phyloP scores from a whole-genome alignment of 64 coral and sea anemone species.

The Actinia equina region DNA sequence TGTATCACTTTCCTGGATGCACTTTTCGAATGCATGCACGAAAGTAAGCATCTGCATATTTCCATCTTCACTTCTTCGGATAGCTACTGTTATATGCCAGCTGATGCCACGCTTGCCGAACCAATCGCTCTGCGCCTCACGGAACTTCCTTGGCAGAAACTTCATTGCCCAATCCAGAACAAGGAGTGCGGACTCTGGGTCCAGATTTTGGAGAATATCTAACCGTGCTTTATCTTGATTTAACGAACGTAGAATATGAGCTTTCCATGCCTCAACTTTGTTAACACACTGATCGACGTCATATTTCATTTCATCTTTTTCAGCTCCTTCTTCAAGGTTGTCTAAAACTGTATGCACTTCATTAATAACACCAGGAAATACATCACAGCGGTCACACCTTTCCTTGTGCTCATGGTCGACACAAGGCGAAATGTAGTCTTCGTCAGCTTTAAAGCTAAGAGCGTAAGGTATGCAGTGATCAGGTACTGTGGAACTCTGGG shows the following conservation, averaged over 20 bases:
- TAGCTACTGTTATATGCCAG: slow-evolving; percentile 28
- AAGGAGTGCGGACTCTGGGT: slow-evolving; percentile 20
- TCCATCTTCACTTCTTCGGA: neutral
- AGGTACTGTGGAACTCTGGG: no score
- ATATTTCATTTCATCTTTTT: no score
- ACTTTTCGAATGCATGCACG: slow-evolving; percentile 29
- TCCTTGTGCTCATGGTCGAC: no score
- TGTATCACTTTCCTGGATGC: slow-evolving; percentile 13
- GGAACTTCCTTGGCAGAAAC: slow-evolving; percentile 31
- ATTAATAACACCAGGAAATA: no score
- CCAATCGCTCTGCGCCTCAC: slow-evolving; percentile 24
- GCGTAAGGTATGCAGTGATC: no score
- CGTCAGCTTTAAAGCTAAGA: no score
- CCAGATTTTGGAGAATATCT: slow-evolving; percentile 20
- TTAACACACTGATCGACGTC: neutral
- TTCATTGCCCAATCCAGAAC: slow-evolving; percentile 40
- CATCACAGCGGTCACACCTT: no score
- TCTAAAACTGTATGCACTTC: no score
- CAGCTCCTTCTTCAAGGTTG: no score
- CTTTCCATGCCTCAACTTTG: slow-evolving; percentile 11
- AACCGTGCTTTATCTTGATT: slow-evolving; percentile 29
- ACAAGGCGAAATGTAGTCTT: no score
- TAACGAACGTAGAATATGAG: slow-evolving; percentile 25
- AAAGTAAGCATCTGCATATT: slow-evolving; percentile 35
- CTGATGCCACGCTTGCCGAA: slow-evolving; percentile 27